Evolutionary conservation across 2,113 vertebrate species (phyloP).

Genomic region (Sorex araneus): DNA sequence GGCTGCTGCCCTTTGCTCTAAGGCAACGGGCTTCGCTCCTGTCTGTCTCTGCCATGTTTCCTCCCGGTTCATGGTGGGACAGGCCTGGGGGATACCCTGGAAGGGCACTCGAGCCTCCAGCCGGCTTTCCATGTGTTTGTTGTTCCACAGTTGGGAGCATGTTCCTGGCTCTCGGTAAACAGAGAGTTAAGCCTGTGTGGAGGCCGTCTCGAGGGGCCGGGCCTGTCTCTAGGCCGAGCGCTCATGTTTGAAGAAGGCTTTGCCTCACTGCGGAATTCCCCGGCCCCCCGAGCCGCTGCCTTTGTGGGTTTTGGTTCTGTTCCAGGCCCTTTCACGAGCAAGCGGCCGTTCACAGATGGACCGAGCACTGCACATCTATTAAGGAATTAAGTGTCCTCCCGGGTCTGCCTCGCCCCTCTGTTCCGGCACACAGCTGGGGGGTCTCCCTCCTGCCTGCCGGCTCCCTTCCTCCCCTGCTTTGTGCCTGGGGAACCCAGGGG

Average conservation of each 20-base stretch:
- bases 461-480: background rate
- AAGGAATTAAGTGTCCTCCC: conserved; percentile 79
- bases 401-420: background rate
- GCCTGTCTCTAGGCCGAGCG: background rate
- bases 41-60: too few relatives aligned
- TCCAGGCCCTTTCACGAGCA: conserved; percentile 82
- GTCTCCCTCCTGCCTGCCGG: background rate
- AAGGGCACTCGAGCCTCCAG: too few relatives aligned
- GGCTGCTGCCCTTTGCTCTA: too few relatives aligned
- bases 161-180: too few relatives aligned
- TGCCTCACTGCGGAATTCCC: conserved; percentile 84
- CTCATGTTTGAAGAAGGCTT: conserved; percentile 67
- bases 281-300: conserved; percentile 74
- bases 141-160: too few relatives aligned
- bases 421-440: conserved; percentile 62
- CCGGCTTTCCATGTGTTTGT: too few relatives aligned
- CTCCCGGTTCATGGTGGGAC: too few relatives aligned
- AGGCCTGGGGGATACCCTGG: too few relatives aligned
- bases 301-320: conserved; percentile 78
- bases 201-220: too few relatives aligned
- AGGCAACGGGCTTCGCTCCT: too few relatives aligned
- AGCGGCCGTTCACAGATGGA: conserved; percentile 70
- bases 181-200: too few relatives aligned
- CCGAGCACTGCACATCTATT: conserved; percentile 48
- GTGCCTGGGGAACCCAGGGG: background rate